Conservation (phyloP, 2,113 vertebrate genomes). For the Phyllostomus hastatus region DNA sequence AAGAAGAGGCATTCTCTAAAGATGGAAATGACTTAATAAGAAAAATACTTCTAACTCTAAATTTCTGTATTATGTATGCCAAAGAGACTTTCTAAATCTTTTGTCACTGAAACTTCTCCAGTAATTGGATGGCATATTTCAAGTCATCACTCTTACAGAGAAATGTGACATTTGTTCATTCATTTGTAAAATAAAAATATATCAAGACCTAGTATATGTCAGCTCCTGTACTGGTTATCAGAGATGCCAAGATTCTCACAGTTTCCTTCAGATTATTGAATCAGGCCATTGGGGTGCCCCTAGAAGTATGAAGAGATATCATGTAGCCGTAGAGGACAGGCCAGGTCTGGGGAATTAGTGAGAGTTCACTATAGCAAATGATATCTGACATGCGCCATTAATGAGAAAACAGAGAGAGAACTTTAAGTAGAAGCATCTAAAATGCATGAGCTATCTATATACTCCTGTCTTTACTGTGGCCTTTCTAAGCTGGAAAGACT, state of each 20-base stretch:
- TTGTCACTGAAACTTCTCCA: background rate
- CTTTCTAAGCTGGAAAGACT: background rate
- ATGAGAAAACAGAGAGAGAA: background rate
- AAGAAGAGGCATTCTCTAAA: background rate
- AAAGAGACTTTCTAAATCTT: background rate
- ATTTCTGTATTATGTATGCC: background rate
- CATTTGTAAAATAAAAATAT: constrained; percentile 23
- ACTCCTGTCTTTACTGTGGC: background rate
- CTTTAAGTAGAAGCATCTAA: background rate
- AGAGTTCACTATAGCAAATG: background rate
- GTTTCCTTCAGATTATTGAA: background rate
- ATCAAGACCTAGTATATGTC: background rate
- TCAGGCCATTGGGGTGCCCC: background rate
- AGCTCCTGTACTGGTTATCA: background rate
- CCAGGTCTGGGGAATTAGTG: background rate
- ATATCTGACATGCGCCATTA: background rate
- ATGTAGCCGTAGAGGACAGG: background rate
- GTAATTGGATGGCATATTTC: background rate
- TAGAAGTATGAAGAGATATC: background rate
- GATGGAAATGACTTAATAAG: background rate
- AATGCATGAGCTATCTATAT: background rate
- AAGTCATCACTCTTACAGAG: background rate
- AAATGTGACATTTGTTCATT: background rate
- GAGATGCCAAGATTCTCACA: background rate
- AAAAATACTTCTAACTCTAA: background rate